phyloP scores from a whole-genome alignment of 2,888 invertebrate species.

The Trichacis sp. region DNA sequence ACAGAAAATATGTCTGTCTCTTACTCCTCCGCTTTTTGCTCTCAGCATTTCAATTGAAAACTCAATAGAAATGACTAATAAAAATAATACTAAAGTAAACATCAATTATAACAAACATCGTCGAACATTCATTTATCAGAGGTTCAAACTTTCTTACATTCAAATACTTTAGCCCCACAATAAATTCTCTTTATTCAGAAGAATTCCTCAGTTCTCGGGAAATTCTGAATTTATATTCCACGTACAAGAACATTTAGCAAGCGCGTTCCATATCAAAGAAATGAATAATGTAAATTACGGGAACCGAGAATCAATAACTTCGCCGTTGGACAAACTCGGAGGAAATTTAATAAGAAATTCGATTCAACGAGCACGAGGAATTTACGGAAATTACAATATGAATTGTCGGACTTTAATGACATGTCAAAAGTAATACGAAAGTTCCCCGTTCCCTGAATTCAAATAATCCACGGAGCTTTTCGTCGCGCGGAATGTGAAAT shows the following conservation, averaged over 20 bases:
- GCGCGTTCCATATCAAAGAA: not conserved
- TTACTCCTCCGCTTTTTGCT: no score
- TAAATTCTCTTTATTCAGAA: no score
- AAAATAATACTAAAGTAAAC: no score
- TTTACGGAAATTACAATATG: not conserved
- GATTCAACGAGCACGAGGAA: conserved; percentile 1
- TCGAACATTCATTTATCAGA: no score
- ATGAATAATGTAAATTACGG: conserved; percentile 6
- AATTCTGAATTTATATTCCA: no score
- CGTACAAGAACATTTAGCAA: not conserved
- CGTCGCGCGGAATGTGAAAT: not conserved
- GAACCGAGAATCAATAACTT: not conserved
- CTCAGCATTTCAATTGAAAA: no score
- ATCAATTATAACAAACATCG: no score
- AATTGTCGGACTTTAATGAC: conserved; percentile 1
- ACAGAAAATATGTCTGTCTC: no score
- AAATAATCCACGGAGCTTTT: not conserved
- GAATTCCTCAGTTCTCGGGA: no score
- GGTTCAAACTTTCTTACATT: no score
- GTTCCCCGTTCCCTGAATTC: not conserved
- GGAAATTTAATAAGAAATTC: not conserved
- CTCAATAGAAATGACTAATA: no score
- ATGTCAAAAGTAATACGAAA: conserved; percentile 3
- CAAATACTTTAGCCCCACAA: no score
- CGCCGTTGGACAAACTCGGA: not conserved